phyloP scores from a whole-genome alignment of 2,888 invertebrate species.

The Cephalotes varians region DNA sequence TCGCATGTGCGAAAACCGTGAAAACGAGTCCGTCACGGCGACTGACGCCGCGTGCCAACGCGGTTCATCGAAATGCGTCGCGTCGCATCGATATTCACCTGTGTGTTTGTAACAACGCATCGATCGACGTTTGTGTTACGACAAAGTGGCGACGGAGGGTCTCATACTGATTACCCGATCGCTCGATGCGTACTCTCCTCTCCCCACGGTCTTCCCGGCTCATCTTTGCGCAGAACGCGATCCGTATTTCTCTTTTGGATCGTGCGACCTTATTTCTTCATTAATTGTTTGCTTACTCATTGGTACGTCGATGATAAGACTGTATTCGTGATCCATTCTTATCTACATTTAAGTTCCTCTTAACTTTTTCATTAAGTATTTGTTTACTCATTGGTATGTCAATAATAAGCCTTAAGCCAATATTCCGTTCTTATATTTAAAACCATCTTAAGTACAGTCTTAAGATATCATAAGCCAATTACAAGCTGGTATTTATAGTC shows the following conservation, averaged over 20 bases:
- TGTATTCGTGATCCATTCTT: too few species aligned
- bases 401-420: too few species aligned
- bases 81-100: constrained; percentile 37
- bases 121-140: neutral
- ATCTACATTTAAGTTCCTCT: too few species aligned
- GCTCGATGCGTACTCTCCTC: neutral
- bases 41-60: constrained; percentile 37
- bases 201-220: neutral
- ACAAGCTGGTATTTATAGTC: too few species aligned
- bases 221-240: neutral
- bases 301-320: neutral
- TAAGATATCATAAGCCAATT: too few species aligned
- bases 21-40: constrained; percentile 25
- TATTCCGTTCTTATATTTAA: too few species aligned
- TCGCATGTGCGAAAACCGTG: constrained; percentile 43
- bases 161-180: constrained; percentile 44
- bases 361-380: neutral
- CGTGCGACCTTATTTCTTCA: neutral
- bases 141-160: constrained; percentile 35
- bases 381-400: neutral
- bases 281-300: neutral
- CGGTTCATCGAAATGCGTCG: constrained; percentile 61
- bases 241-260: neutral
- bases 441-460: too few species aligned
- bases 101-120: constrained; percentile 47